Evolutionary conservation across 2,113 vertebrate genomes (phyloP).

Genomic region (Corydoras maculifer): DNA sequence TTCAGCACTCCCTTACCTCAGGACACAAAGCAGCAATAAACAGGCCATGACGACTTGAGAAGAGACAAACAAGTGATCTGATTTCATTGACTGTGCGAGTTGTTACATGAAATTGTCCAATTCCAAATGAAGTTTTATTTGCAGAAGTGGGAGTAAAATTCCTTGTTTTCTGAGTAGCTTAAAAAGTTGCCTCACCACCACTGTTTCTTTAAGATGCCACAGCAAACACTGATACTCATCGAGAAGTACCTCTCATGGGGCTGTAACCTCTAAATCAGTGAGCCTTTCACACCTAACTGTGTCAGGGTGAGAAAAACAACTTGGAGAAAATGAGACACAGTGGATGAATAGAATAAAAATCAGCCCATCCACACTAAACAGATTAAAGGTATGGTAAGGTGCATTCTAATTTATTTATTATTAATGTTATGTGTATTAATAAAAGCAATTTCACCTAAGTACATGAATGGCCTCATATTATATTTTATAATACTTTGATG

Average conservation of each 20-base stretch:
- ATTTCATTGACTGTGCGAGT: conserved; percentile 17
- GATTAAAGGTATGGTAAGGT: no score
- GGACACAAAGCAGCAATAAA: conserved; percentile 29
- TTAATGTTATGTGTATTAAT: no score
- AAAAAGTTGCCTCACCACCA: conserved; percentile 20
- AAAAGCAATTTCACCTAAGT: no score
- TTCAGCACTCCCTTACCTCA: conserved; percentile 21
- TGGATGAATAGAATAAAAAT: neutral
- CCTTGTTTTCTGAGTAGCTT: conserved; percentile 5
- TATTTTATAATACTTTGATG: no score
- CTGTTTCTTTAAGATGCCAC: conserved; percentile 26
- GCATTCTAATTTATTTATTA: no score
- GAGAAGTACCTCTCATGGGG: conserved; percentile 13
- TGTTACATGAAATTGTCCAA: neutral
- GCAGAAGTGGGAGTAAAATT: neutral
- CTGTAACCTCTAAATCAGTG: conserved; percentile 23
- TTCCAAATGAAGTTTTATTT: neutral
- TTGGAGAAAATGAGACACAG: neutral
- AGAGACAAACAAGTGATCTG: conserved; percentile 22
- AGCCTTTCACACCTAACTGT: conserved; percentile 26
- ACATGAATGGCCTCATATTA: no score
- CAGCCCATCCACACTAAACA: neutral
- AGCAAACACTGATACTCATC: conserved; percentile 21
- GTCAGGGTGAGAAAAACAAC: conserved; percentile 19
- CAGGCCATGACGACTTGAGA: conserved; percentile 8